A percentile compares a stretch with the other conserved stretches of the same genome.
Conservation (phyloP, 1,140 invertebrate species). For the Riptortus pedestris region DNA sequence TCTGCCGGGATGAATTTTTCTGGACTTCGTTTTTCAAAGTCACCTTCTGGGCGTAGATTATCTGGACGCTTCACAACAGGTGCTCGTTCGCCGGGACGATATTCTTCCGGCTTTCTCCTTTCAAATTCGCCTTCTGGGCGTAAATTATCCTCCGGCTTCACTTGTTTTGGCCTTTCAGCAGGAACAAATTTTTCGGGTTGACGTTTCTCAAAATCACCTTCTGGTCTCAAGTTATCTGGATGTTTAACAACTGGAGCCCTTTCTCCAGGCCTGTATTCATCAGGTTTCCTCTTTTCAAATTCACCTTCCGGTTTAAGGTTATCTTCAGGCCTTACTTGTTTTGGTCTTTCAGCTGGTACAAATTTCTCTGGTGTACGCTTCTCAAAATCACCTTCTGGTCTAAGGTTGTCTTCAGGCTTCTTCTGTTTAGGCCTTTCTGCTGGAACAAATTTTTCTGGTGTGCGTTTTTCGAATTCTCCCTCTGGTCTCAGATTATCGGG, state of each 20-base stretch:
- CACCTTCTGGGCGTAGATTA: constrained; percentile 48
- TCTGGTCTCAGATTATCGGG: constrained; percentile 38
- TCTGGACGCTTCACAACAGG: constrained; percentile 49
- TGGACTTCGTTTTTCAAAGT: constrained; percentile 35
- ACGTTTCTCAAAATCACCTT: constrained; percentile 46
- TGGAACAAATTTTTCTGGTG: constrained; percentile 34
- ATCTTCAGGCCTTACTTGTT: constrained; percentile 41
- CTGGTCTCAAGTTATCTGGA: constrained; percentile 49
- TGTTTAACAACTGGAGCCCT: constrained; percentile 33
- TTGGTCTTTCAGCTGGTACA: constrained; percentile 36
- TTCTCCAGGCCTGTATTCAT: constrained; percentile 31
- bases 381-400: constrained; percentile 41
- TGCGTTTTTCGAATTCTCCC: constrained; percentile 39
- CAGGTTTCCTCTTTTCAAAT: constrained; percentile 38
- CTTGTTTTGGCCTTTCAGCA: constrained; percentile 36
- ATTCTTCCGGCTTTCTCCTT: constrained; percentile 34
- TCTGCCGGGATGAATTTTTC: constrained; percentile 35
- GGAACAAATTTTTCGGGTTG: constrained; percentile 30
- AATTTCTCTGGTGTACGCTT: constrained; percentile 26
- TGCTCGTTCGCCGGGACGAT: constrained; percentile 41
- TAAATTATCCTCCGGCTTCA: constrained; percentile 36
- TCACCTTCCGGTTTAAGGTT: constrained; percentile 46
- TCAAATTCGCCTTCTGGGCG: constrained; percentile 43
- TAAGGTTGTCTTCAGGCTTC: constrained; percentile 36
- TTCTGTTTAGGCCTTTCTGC: constrained; percentile 28